Base-by-base conservation (phyloP, 2,113 vertebrate species). In the Stegostoma tigrinum region DNA sequence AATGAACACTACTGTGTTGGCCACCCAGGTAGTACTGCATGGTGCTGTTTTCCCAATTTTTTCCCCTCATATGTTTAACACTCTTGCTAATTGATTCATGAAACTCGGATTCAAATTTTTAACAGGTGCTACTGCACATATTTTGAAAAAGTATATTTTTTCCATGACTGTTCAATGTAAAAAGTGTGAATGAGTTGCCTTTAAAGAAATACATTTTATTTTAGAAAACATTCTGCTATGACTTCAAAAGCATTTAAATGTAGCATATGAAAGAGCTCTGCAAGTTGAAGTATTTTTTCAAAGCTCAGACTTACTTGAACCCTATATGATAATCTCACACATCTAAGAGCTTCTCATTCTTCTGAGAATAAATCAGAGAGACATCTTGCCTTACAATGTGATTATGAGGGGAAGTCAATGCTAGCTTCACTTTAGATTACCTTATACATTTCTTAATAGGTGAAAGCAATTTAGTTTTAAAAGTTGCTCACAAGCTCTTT, bases 311-410 rank as follows among this genome's bases (percentile, higher is more conserved):
- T 45, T 45, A 68, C 34, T n/a, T 66, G n/a, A 17, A 42, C 61
- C 30, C 7, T 66, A 66, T 38, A 64, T 66, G 66, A 94, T 67
- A 61, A 21, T n/a, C n/a, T 70, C 45, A 27, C 45, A 70, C 68
- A 95, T 45, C 27, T 7, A 24, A 52, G 67, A 24, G 45, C 12
- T 48, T 72, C 94, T 52, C 55, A 90, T 95, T 72, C 66, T 70
- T 70, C 66, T 24, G 38, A 70, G 38, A 48, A 67, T 68, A 68
- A 61, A 94, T 94, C 91, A 94, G n/a, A 70, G 21, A 38, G 8
- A 68, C 91, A 94, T 94, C 68, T 48, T 45, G 67, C 94, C 68
- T 95, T 72, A 45, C 68, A 75, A 95, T 75, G 48, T 95, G 67
- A 75, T 95, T 72, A 72, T 72, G 94, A 72, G 30, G 93, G 15